phyloP scores from a whole-genome alignment of 2,113 vertebrate genomes.

The Triplophysa rosa region DNA sequence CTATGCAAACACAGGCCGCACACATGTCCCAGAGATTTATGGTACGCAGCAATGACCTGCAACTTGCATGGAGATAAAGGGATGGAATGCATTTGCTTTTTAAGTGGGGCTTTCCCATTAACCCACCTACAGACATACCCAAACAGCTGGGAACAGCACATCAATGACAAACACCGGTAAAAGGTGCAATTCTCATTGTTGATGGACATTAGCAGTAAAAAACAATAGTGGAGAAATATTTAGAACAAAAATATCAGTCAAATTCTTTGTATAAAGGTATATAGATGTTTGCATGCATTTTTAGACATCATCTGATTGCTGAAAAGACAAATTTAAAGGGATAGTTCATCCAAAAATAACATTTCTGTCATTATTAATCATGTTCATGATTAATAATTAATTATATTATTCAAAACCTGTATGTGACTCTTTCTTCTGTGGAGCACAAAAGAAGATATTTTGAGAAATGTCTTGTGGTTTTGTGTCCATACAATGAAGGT shows the following conservation, averaged over 20 bases:
- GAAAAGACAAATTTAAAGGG: too few species aligned
- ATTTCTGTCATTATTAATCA: too few species aligned
- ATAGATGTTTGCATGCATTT: too few species aligned
- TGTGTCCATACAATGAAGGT: too few species aligned
- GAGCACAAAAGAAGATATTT: too few species aligned
- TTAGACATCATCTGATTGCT: too few species aligned
- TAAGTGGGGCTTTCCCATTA: constrained; percentile 55
- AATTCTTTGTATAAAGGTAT: background rate
- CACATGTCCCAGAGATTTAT: constrained; percentile 35
- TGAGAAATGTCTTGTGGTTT: too few species aligned
- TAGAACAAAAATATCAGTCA: background rate
- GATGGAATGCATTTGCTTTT: constrained; percentile 61
- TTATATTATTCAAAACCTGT: too few species aligned
- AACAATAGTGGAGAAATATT: background rate
- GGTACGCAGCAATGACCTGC: constrained; percentile 35
- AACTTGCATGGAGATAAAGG: constrained; percentile 49
- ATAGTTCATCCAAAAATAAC: too few species aligned
- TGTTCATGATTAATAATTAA: too few species aligned
- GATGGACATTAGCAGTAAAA: background rate
- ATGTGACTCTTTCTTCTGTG: too few species aligned
- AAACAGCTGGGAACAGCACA: constrained; percentile 31
- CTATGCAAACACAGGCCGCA: constrained; percentile 35
- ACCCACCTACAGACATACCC: constrained; percentile 31
- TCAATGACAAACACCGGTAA: background rate
- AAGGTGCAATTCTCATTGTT: background rate